Percentiles rank a stretch among this genome's conserved stretches.
These are phyloP conservation scores for Calyptomena viridis DNA, from an alignment of 2,113 vertebrate species.

Conservation along the genomic window DNA sequence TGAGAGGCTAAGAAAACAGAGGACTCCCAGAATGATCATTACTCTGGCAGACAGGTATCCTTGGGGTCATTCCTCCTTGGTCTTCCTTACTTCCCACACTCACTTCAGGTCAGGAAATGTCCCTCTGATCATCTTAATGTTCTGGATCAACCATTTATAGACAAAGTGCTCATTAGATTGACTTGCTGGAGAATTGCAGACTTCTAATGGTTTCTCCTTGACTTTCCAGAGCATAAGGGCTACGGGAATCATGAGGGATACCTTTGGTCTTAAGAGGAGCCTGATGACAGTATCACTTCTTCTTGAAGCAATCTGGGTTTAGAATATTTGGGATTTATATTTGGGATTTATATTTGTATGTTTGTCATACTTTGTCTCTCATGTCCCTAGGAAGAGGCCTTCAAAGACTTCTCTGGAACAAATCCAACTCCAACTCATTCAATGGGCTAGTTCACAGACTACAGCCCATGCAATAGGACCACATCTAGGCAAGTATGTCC, in stretches of 20 bases:
- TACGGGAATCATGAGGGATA: not conserved
- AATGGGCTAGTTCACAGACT: not conserved
- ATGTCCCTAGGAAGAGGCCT: not conserved
- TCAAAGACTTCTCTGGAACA: not conserved
- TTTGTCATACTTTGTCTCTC: not conserved
- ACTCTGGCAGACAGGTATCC: not conserved
- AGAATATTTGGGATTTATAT: not conserved
- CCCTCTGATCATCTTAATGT: not conserved
- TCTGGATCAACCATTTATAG: not conserved
- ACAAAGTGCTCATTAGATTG: not conserved
- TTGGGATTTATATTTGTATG: not conserved
- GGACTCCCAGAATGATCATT: not conserved
- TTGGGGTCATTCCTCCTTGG: not conserved
- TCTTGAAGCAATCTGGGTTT: not conserved
- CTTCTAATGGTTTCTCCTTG: not conserved
- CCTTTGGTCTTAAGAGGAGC: not conserved
- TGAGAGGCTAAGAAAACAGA: not conserved
- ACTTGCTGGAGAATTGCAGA: not conserved
- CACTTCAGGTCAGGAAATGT: not conserved
- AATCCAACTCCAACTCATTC: not conserved
- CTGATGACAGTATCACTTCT: not conserved
- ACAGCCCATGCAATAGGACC: not conserved
- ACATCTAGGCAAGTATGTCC: not conserved
- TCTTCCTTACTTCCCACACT: not conserved
- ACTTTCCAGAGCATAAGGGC: not conserved